phyloP scores from a whole-genome alignment of 2,797 vertebrate genomes.

The Aphelocoma californica region DNA sequence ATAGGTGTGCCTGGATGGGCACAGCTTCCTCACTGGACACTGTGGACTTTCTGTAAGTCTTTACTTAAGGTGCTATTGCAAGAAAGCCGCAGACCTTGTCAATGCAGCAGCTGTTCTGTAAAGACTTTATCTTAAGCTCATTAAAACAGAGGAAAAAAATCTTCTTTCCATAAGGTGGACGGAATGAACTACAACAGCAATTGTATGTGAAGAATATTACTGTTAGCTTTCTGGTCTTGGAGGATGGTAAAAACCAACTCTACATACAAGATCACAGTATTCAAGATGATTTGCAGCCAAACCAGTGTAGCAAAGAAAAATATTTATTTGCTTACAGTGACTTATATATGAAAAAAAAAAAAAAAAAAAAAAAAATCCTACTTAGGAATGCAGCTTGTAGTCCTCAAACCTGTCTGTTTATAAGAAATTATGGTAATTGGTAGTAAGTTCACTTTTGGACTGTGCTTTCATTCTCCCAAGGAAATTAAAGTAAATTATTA shows the following conservation, averaged over 20 bases:
- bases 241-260: not conserved
- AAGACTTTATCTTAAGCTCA: slow-evolving; percentile 55
- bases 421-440: not conserved
- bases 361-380: not conserved
- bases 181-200: not conserved
- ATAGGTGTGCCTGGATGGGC: rapidly evolving
- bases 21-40: rapidly evolving
- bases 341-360: not conserved
- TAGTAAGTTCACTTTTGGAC: not conserved
- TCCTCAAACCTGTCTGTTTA: not conserved
- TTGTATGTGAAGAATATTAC: not conserved
- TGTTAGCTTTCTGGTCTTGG: not conserved
- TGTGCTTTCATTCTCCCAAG: not conserved
- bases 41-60: not conserved
- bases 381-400: not conserved
- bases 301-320: not conserved
- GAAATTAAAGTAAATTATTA: not conserved
- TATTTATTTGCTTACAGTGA: not conserved
- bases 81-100: not conserved
- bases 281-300: not conserved
- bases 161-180: slow-evolving; percentile 41
- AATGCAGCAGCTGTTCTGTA: slow-evolving; percentile 47
- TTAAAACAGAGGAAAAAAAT: slow-evolving; percentile 50
- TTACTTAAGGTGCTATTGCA: not conserved
- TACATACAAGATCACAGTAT: not conserved